These are phyloP conservation scores for Phyto melanocephala DNA, from an alignment of 2,888 invertebrate species.

Conservation along the genomic window DNA sequence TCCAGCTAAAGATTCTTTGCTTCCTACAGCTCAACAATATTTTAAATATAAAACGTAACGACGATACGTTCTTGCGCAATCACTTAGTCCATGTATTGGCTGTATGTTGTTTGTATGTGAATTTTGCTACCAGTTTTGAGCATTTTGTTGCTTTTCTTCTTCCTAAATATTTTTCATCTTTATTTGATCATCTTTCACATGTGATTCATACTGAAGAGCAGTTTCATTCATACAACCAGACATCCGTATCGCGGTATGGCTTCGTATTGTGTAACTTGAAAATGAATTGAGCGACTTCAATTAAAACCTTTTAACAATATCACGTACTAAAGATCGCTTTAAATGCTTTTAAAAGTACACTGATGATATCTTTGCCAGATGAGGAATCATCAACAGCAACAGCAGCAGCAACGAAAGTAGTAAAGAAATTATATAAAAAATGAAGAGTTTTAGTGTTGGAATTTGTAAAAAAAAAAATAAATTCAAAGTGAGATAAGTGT, in stretches of 20 bases:
- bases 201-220: slow-evolving; percentile 35
- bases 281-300: slow-evolving; percentile 72
- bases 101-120: not conserved
- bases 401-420: not conserved
- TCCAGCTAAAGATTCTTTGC: not conserved
- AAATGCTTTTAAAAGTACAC: slow-evolving; percentile 60
- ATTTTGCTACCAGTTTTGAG: slow-evolving; percentile 63
- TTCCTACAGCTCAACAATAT: not conserved
- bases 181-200: slow-evolving; percentile 31
- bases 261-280: slow-evolving; percentile 11
- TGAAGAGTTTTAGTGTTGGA: not conserved
- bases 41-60: not conserved
- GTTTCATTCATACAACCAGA: slow-evolving; percentile 30
- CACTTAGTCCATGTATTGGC: not conserved
- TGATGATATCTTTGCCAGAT: slow-evolving; percentile 51
- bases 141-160: slow-evolving; percentile 41
- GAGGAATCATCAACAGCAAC: not conserved
- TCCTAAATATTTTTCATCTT: slow-evolving; percentile 32
- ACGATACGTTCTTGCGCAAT: not conserved
- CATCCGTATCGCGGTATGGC: not conserved
- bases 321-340: slow-evolving; percentile 74
- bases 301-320: slow-evolving; percentile 78
- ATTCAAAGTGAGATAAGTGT: not conserved
- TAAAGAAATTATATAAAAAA: not conserved
- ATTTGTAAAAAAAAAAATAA: not conserved